phyloP scores from a whole-genome alignment of 2,888 invertebrate species.

The Orchesella flavescens region DNA sequence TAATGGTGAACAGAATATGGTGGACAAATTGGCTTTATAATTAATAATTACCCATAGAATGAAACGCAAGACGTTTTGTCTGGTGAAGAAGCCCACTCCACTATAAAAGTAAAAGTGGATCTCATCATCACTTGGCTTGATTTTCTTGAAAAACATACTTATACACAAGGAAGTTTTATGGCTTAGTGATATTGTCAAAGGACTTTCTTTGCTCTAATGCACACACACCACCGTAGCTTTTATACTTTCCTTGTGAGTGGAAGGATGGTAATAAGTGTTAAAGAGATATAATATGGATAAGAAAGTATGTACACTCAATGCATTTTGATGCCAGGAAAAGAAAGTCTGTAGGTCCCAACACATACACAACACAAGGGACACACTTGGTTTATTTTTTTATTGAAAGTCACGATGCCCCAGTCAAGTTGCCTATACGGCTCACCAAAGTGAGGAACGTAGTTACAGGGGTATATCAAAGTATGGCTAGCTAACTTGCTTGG shows the following conservation, averaged over 20 bases:
- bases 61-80: too few relatives aligned
- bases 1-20: too few relatives aligned
- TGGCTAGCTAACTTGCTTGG: too few relatives aligned
- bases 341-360: not conserved
- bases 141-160: conserved; percentile 7
- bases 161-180: not conserved
- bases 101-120: too few relatives aligned
- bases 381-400: not conserved
- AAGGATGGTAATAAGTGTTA: not conserved
- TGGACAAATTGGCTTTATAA: too few relatives aligned
- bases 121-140: not conserved
- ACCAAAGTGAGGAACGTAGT: conserved; percentile 14
- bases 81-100: too few relatives aligned
- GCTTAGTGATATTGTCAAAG: conserved; percentile 16
- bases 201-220: not conserved
- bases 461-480: conserved; percentile 14
- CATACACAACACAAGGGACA: conserved; percentile 1
- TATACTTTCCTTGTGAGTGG: not conserved
- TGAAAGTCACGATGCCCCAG: conserved; percentile 24
- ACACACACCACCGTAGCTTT: too few relatives aligned
- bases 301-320: not conserved
- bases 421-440: conserved; percentile 11
- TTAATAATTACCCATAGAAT: too few relatives aligned
- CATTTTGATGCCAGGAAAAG: not conserved
- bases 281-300: not conserved